These are phyloP conservation scores for Cygnus atratus DNA, from an alignment of 2,113 vertebrate genomes.

Conservation along the genomic window DNA sequence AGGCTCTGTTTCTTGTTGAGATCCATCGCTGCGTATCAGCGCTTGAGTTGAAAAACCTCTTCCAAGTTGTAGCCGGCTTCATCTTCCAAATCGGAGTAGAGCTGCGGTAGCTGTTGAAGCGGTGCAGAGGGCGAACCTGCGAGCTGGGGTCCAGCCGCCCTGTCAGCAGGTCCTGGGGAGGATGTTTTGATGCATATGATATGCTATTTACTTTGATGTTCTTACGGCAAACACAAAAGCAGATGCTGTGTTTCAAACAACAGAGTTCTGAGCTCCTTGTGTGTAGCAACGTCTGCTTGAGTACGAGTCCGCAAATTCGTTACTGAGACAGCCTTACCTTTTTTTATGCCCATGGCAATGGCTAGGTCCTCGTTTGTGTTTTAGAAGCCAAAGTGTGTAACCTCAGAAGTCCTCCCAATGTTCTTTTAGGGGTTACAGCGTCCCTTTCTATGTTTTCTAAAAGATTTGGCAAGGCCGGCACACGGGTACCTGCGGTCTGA, in stretches of 20 bases:
- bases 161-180: neutral
- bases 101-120: neutral
- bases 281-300: neutral
- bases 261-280: neutral
- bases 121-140: neutral
- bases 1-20: neutral
- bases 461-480: neutral
- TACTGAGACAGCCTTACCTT: neutral
- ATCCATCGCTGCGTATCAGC: neutral
- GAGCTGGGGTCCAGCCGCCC: accelerated
- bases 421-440: neutral
- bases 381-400: neutral
- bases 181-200: neutral
- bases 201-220: neutral
- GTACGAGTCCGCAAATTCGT: neutral
- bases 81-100: neutral
- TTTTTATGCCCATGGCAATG: accelerated
- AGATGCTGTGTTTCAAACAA: neutral
- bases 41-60: neutral
- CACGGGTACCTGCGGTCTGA: neutral
- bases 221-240: neutral
- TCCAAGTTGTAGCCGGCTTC: neutral
- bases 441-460: neutral
- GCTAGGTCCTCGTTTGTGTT: neutral
- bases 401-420: neutral